Conservation (phyloP, 2,113 vertebrate species). For the Anas platyrhynchos region DNA sequence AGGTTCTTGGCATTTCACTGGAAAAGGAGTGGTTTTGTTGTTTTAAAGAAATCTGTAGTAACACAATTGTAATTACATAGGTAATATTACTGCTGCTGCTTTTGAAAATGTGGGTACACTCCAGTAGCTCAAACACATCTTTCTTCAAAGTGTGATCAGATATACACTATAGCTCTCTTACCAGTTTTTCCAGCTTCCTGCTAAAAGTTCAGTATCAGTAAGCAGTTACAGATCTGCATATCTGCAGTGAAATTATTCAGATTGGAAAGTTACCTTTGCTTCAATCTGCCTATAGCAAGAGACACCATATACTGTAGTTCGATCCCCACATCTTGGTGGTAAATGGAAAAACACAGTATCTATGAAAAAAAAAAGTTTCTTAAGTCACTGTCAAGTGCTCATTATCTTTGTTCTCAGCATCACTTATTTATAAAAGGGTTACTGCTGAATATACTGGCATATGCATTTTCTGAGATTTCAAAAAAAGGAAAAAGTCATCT, state of each 20-base stretch:
- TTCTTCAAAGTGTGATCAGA: background rate
- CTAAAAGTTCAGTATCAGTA: background rate
- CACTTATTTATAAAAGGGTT: background rate
- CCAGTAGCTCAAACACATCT: background rate
- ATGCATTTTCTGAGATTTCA: background rate
- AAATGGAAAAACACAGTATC: constrained; percentile 97
- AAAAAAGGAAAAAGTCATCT: background rate
- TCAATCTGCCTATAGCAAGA: constrained; percentile 98
- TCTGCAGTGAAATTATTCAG: too few species aligned
- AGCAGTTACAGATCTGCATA: background rate
- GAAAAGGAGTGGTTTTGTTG: background rate
- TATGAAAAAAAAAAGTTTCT: constrained; percentile 18
- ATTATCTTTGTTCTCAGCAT: background rate
- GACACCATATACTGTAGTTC: constrained; percentile 91
- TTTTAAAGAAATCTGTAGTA: background rate
- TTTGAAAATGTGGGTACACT: background rate
- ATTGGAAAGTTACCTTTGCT: constrained; percentile 86
- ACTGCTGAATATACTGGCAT: background rate
- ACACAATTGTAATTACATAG: background rate
- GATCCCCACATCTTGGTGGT: constrained; percentile 85
- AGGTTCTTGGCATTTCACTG: background rate
- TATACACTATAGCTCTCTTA: background rate
- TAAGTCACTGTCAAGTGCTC: background rate
- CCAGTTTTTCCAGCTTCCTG: background rate
- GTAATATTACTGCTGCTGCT: background rate